Evolutionary conservation across 37 sponge, comb jelly and placozoan species (phyloP), one percentile per base, ranked within the genome.

Genomic region (Petrosia ficiformis): DNA sequence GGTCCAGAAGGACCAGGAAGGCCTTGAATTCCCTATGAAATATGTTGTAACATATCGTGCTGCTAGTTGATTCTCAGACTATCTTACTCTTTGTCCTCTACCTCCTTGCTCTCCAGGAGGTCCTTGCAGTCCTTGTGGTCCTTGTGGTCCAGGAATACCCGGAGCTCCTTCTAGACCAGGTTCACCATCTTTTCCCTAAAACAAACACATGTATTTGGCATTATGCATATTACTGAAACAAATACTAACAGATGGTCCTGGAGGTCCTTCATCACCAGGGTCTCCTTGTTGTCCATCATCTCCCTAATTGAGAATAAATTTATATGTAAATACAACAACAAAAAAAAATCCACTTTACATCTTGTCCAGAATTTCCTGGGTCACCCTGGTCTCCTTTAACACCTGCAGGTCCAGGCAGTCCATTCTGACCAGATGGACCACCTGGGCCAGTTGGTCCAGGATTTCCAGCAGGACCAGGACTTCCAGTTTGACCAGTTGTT

Each of bases 401-500:
- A 54, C 74, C 82, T 31, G 34, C 57, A 2, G 42, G 43, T 68
- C 82, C 82, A 38, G 1, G 29, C 3, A 6, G 54, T 71, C 80
- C 80, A 66, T 68, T 2, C 33, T 1, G 36, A 29, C 82, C 82
- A 19, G 63, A 0, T 5, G 73, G 73, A 29, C 85, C 85, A 66
- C 60, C 4, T 36, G 19, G 36, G 30, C 82, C 82, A 19, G 63
- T 0, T 5, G 73, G 73, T 29, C 85, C 85, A 71, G 68, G 8
- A 61, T 42, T 34, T 70, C 86, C 86, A 31, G 42, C 41, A 40
- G 41, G 44, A 61, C 89, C 89, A 57, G 58, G 11, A 70, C 80
- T 67, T 61, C 89, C 89, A 41, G 76, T 42, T 2, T 19, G 42
- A 42, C 83, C 83, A 54, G 70, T 67, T 14, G 37, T 40, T 54